Base-by-base conservation (phyloP, 2,113 vertebrate genomes). In the Sylvietta virens region DNA sequence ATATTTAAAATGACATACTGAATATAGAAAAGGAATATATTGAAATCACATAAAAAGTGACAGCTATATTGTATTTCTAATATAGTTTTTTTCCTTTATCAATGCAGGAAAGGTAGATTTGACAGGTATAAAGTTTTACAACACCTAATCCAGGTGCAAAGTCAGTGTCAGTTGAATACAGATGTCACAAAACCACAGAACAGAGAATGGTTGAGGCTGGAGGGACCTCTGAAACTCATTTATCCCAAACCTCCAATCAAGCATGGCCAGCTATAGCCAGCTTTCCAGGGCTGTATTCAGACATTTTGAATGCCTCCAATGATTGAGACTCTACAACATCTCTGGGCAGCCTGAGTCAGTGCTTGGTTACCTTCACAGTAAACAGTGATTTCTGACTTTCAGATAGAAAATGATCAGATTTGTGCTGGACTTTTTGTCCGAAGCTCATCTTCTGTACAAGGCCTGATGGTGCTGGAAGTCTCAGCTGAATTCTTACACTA, bases 231-330 rank as follows among this genome's bases (percentile, higher is more conserved):
- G 69, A 23, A 86, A 7, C 9, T 71, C 19, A 37, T 39, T 74
- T 58, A 21, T 15, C 8, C 9, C 21, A 42, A 13, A 0, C 1
- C 2, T 3, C 3, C 10, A 22, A 9, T 24, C 15, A 67, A 58
- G 6, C 3, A 47, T 14, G 30, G 35, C 8, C 23, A 58, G 14
- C 14, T 39, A 21, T 2, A 67, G 5, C 6, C 33, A 28, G 17
- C 45, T 85, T 81, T 85, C 9, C 15, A 71, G 51, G 20, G 24
- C 11, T 1, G 0, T 27, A 7, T 56, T 50, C 24, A 42, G 15
- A 31, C 3, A 8, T 40, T 56, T 95, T 56, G 40, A 35, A 15
- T 40, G 16, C 30, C 27, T 80, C 6, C 10, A 44, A 0, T 13
- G 30, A 31, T 2, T 31, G 21, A 54, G 26, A 45, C 9, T 22